Conservation (phyloP, 2,888 invertebrate species). For the Drosophila atripex region DNA sequence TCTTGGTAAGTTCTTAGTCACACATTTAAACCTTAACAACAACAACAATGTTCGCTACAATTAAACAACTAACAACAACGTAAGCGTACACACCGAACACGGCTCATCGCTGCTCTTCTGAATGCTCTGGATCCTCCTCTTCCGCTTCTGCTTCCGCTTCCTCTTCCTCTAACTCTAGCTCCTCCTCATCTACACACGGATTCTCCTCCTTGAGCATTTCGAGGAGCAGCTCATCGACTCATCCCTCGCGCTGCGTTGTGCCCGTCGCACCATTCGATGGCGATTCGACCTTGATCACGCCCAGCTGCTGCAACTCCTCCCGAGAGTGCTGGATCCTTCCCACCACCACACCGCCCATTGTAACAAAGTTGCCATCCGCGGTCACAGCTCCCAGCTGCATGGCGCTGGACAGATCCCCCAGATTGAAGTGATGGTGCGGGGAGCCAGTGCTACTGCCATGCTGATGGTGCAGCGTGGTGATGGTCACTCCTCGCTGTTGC, state of each 20-base stretch:
- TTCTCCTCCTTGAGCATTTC: constrained; percentile 79
- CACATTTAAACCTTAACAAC: constrained; percentile 72
- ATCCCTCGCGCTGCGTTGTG: constrained; percentile 74
- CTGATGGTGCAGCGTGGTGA: constrained; percentile 64
- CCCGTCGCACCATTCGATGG: constrained; percentile 61
- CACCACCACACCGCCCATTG: constrained; percentile 82
- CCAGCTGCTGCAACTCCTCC: constrained; percentile 76
- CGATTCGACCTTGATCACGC: constrained; percentile 80
- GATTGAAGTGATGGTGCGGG: constrained; percentile 75
- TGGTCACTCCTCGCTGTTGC: constrained; percentile 61
- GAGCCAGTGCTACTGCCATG: constrained; percentile 48
- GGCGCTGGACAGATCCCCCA: constrained; percentile 77
- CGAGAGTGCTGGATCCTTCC: constrained; percentile 76
- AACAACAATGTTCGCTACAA: constrained; percentile 78
- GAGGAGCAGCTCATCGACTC: constrained; percentile 78
- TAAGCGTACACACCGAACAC: constrained; percentile 72
- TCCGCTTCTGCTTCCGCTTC: constrained; percentile 24
- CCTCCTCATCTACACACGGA: constrained; percentile 30
- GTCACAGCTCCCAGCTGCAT: constrained; percentile 80
- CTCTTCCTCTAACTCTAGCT: constrained; percentile 20
- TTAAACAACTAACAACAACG: constrained; percentile 81
- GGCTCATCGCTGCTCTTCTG: constrained; percentile 40
- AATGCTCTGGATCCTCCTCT: constrained; percentile 27
- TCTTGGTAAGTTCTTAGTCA: constrained; percentile 62
- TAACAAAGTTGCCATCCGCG: constrained; percentile 80